phyloP scores from a whole-genome alignment of 2,888 invertebrate genomes.

The Clanis bilineata region DNA sequence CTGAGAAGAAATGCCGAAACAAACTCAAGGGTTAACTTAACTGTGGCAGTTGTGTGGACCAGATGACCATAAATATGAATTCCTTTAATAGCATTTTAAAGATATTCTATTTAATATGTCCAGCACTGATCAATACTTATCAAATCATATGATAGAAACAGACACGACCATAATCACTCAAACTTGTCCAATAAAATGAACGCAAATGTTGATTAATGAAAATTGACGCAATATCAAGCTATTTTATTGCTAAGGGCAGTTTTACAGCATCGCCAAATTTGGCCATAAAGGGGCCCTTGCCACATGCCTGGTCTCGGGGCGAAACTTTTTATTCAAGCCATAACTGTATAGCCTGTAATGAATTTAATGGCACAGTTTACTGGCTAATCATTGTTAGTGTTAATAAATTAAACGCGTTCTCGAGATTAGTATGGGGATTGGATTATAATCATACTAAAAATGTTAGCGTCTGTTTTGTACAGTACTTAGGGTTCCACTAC shows the following conservation, averaged over 20 bases:
- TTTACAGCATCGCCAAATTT: slow-evolving; percentile 16
- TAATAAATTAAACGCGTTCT: slow-evolving; percentile 16
- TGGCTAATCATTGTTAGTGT: slow-evolving; percentile 28
- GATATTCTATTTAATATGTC: too few relatives aligned
- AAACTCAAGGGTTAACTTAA: too few relatives aligned
- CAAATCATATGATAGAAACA: not conserved
- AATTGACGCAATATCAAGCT: slow-evolving; percentile 10
- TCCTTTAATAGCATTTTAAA: too few relatives aligned
- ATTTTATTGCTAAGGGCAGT: slow-evolving; percentile 12
- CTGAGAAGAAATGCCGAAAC: too few relatives aligned
- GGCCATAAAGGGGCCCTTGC: slow-evolving; percentile 24
- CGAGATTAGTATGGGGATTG: slow-evolving; percentile 3
- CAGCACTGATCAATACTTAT: not conserved
- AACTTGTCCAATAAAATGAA: slow-evolving; percentile 10
- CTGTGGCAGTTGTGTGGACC: too few relatives aligned
- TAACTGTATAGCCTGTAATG: slow-evolving; percentile 46
- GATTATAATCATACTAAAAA: not conserved
- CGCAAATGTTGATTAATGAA: slow-evolving; percentile 13
- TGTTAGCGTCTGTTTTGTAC: not conserved
- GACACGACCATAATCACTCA: slow-evolving; percentile 4
- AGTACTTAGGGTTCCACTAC: not conserved
- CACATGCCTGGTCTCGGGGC: slow-evolving; percentile 28
- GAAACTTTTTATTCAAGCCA: slow-evolving; percentile 49
- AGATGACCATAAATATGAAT: too few relatives aligned
- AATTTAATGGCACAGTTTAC: slow-evolving; percentile 30